Percentiles rank a stretch among this genome's conserved stretches.
phyloP scores from a whole-genome alignment of 2,888 invertebrate species.

The Nomada fucata region DNA sequence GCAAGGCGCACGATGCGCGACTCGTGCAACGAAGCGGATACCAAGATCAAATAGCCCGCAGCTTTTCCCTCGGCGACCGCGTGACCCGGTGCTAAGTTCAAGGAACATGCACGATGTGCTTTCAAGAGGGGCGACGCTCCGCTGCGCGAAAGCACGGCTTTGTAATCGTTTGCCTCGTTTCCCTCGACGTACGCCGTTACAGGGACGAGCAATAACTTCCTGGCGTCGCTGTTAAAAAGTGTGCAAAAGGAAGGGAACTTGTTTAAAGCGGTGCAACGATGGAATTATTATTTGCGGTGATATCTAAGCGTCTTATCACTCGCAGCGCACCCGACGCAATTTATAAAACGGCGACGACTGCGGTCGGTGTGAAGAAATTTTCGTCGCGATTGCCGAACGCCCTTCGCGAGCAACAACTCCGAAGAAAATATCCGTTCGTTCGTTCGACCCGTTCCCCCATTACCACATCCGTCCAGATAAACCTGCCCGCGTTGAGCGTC shows the following conservation, averaged over 20 bases:
- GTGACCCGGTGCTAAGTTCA: conserved; percentile 31
- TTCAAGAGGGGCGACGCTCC: conserved; percentile 4
- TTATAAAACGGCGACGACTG: too few relatives aligned
- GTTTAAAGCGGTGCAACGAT: too few relatives aligned
- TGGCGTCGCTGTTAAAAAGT: background rate
- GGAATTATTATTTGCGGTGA: too few relatives aligned
- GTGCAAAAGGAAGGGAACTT: too few relatives aligned
- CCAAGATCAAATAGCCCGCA: conserved; percentile 57
- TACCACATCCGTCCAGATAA: background rate
- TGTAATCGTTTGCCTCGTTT: background rate
- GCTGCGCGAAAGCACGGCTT: background rate
- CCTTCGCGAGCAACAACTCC: background rate
- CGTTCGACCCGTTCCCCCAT: background rate
- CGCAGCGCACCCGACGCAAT: fast-evolving
- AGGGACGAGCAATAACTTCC: background rate
- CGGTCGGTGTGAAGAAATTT: too few relatives aligned
- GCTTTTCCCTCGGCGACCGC: conserved; percentile 36
- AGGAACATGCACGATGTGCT: conserved; percentile 26
- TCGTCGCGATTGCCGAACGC: too few relatives aligned
- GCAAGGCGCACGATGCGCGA: conserved; percentile 23
- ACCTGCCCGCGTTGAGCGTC: background rate
- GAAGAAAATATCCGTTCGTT: background rate
- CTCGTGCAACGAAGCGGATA: conserved; percentile 47
- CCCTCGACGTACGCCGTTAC: background rate
- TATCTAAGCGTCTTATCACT: too few relatives aligned